These are phyloP conservation scores for Nymphalis urticae DNA, from an alignment of 2,888 invertebrate species.

Conservation along the genomic window DNA sequence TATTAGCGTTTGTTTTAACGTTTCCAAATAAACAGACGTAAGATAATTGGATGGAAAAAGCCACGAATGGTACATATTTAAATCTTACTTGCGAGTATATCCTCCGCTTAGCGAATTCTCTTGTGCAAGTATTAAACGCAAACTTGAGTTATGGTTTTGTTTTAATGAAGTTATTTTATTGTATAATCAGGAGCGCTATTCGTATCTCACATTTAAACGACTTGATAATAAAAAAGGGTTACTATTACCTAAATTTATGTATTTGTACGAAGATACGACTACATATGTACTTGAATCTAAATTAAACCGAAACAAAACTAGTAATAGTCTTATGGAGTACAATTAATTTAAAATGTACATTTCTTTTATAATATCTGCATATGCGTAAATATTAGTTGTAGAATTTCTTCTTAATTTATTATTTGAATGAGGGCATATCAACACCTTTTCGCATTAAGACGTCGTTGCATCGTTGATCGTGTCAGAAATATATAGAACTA, in stretches of 20 bases:
- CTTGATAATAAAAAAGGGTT: too few species aligned
- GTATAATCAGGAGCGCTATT: too few species aligned
- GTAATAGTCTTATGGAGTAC: too few species aligned
- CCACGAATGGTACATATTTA: not conserved
- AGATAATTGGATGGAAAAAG: conserved; percentile 12
- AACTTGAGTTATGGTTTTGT: too few species aligned
- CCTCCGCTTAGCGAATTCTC: not conserved
- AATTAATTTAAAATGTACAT: too few species aligned
- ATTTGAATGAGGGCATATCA: conserved; percentile 28
- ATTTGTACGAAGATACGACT: too few species aligned
- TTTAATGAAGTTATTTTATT: too few species aligned
- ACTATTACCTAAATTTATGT: too few species aligned
- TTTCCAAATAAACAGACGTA: not conserved
- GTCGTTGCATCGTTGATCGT: conserved; percentile 23
- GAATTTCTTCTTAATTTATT: conserved; percentile 18
- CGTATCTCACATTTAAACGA: too few species aligned
- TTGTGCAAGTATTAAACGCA: too few species aligned
- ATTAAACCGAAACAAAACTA: too few species aligned
- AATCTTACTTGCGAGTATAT: not conserved
- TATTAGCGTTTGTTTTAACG: not conserved
- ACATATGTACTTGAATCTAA: too few species aligned
- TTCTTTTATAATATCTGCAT: not conserved
- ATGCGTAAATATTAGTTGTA: not conserved
- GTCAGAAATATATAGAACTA: conserved; percentile 23
- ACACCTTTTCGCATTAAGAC: conserved; percentile 27